Conservation (phyloP, 1,140 invertebrate species). For the Panagrolaimus sp. region DNA sequence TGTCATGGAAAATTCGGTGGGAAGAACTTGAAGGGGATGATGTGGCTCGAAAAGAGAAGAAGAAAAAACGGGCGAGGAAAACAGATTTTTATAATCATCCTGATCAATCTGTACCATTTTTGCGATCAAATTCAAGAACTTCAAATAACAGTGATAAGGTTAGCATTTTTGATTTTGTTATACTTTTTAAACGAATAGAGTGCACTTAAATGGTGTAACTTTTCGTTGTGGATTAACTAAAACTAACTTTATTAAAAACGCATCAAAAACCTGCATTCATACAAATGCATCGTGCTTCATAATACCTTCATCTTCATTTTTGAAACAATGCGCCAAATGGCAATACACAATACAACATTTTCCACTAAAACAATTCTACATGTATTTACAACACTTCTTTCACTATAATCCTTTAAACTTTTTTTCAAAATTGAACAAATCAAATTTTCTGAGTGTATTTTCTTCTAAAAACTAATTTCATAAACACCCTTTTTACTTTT, state of each 20-base stretch:
- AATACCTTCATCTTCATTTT: no score
- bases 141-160: conserved; percentile 61
- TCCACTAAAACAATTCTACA: no score
- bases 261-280: no score
- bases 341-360: no score
- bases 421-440: conserved; percentile 12
- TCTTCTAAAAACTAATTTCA: background rate
- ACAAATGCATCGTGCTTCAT: no score
- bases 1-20: conserved; percentile 86
- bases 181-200: no score
- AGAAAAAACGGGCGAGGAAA: conserved; percentile 46
- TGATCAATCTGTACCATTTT: conserved; percentile 52
- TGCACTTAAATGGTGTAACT: no score
- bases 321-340: no score
- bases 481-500: background rate
- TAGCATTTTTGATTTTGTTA: no score
- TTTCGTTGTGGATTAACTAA: no score
- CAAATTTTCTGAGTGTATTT: background rate
- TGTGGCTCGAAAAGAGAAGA: conserved; percentile 39
- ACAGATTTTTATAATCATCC: conserved; percentile 30
- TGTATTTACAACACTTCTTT: no score
- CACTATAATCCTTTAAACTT: conserved; percentile 14
- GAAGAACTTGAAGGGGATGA: conserved; percentile 68
- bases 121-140: conserved; percentile 60
- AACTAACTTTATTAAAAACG: no score